Evolutionary conservation across 2,888 invertebrate species (phyloP).

Genomic region (Mamestra brassicae): DNA sequence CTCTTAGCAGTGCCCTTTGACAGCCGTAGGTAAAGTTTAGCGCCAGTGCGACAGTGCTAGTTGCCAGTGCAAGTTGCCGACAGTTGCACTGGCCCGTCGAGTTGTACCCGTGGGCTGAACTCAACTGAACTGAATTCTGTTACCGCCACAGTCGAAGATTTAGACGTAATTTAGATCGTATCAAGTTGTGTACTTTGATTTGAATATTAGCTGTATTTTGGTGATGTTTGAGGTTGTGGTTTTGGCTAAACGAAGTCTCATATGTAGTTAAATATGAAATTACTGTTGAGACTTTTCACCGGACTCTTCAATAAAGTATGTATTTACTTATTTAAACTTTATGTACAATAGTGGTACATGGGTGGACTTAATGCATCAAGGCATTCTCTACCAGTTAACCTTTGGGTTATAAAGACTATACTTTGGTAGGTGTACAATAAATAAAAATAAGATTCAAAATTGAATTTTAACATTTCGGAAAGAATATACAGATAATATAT

Average conservation of each 20-base stretch:
- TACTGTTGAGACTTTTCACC: no score
- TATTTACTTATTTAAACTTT: no score
- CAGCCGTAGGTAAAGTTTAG: slow-evolving; percentile 53
- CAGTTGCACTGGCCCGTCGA: slow-evolving; percentile 44
- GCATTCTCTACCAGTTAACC: no score
- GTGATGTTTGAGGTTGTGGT: background rate
- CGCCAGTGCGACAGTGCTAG: slow-evolving; percentile 35
- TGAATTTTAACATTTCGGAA: no score
- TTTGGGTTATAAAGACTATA: no score
- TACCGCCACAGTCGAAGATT: slow-evolving; percentile 22
- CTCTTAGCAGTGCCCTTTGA: slow-evolving; percentile 52
- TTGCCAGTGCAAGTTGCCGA: slow-evolving; percentile 52
- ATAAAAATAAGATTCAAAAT: no score
- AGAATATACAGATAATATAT: no score
- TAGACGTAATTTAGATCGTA: slow-evolving; percentile 26
- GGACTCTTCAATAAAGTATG: no score
- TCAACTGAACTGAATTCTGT: slow-evolving; percentile 29
- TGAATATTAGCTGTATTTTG: slow-evolving; percentile 24
- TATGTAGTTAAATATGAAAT: no score
- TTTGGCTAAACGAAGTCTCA: background rate
- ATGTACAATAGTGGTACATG: no score
- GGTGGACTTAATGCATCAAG: no score
- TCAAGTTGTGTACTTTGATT: slow-evolving; percentile 28
- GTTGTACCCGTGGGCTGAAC: slow-evolving; percentile 35
- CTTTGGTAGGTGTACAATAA: no score